Evolutionary conservation across 2,888 invertebrate species (phyloP).

Genomic region (Coelinius sp.): DNA sequence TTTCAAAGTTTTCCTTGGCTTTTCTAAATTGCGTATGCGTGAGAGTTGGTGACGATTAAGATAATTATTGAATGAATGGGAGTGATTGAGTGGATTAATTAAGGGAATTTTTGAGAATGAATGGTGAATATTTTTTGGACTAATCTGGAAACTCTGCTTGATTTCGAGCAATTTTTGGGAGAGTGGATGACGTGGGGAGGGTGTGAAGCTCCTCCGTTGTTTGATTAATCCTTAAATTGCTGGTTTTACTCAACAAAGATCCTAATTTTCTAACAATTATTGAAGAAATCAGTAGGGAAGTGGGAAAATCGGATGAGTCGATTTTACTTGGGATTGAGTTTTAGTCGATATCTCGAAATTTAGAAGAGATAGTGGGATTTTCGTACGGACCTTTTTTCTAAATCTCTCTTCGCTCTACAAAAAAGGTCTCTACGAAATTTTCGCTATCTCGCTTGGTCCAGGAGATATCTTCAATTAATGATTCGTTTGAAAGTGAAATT

Average conservation of each 20-base stretch:
- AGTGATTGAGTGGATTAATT: background rate
- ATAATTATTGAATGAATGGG: background rate
- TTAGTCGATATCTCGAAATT: background rate
- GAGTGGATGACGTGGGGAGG: background rate
- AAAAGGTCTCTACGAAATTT: background rate
- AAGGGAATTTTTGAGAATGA: background rate
- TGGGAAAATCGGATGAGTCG: background rate
- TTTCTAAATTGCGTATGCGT: slow-evolving; percentile 34
- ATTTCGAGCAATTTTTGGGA: slow-evolving; percentile 5
- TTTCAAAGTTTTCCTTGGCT: slow-evolving; percentile 10
- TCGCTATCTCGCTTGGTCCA: background rate
- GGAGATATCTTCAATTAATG: background rate
- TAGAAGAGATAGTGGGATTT: background rate
- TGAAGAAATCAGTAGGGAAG: background rate
- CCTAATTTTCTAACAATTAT: slow-evolving; percentile 2
- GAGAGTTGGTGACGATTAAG: slow-evolving; percentile 7
- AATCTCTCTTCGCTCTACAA: background rate
- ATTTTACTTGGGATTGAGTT: background rate
- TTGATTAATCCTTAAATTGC: background rate
- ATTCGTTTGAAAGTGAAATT: background rate
- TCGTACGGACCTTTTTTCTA: background rate
- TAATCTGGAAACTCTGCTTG: slow-evolving; percentile 32
- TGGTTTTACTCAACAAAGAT: slow-evolving; percentile 1
- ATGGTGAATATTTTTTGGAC: slow-evolving; percentile 10
- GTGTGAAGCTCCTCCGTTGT: background rate